These are phyloP conservation scores for Mesaphorura yosii DNA, from an alignment of 1,140 invertebrate species.

Conservation along the genomic window DNA sequence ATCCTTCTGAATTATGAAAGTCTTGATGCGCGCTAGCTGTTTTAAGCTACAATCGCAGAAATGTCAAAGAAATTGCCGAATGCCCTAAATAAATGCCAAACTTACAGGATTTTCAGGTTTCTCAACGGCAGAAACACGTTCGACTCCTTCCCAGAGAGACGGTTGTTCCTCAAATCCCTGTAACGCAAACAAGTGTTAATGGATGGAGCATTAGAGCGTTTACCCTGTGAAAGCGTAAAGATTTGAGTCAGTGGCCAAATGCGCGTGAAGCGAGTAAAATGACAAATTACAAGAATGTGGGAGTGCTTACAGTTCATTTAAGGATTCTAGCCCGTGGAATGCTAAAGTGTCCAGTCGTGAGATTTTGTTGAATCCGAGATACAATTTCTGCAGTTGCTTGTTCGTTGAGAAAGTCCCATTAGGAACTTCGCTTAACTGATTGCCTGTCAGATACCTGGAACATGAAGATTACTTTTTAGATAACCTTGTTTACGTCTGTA, in stretches of 20 bases:
- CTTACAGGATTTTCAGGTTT: background rate
- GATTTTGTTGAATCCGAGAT: background rate
- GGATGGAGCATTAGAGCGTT: background rate
- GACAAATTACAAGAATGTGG: background rate
- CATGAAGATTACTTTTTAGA: background rate
- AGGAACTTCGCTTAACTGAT: background rate
- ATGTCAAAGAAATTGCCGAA: no score
- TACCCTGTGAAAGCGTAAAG: background rate
- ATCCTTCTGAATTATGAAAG: no score
- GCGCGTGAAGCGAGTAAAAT: background rate
- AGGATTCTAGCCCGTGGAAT: background rate
- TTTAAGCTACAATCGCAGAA: no score
- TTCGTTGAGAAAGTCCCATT: background rate
- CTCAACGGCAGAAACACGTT: background rate
- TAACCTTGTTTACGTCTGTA: no score
- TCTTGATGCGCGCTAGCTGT: no score
- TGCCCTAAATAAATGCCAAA: no score
- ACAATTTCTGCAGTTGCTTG: background rate
- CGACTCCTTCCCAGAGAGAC: background rate
- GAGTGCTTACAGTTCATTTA: background rate
- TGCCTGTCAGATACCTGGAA: constrained; percentile 1
- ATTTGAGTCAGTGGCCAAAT: background rate
- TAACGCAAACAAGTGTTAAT: background rate
- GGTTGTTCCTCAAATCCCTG: background rate
- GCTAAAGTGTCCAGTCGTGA: background rate